Percentiles rank a stretch among this genome's conserved stretches.
Evolutionary conservation across 1,140 invertebrate species (phyloP).

Genomic region (Drosophila ogumai): DNA sequence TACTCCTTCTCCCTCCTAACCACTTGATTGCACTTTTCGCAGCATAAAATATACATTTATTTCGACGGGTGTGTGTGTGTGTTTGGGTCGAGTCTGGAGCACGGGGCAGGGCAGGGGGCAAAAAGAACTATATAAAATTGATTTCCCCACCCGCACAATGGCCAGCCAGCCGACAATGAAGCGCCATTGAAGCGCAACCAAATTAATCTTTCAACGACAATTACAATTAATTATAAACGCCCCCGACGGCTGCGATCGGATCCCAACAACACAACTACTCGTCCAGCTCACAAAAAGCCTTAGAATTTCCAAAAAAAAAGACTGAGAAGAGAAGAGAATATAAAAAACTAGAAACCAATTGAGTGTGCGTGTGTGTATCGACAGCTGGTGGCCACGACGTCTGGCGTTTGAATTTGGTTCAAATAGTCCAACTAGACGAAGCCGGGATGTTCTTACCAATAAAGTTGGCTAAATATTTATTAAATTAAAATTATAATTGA

Average conservation of each 20-base stretch:
- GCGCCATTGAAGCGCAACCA: conserved; percentile 83
- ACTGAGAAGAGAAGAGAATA: not conserved
- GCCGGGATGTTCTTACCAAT: conserved; percentile 45
- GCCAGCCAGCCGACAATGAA: conserved; percentile 69
- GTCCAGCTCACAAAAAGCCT: conserved; percentile 59
- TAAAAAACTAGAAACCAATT: conserved; percentile 28
- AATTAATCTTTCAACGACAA: conserved; percentile 84
- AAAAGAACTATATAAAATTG: conserved; percentile 78
- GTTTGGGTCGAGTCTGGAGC: conserved; percentile 21
- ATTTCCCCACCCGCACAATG: conserved; percentile 76
- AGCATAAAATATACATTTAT: conserved; percentile 83
- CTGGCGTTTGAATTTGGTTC: conserved; percentile 56
- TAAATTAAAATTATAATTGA: not conserved
- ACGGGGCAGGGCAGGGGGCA: not conserved
- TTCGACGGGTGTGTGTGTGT: conserved; percentile 17
- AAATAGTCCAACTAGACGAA: conserved; percentile 21
- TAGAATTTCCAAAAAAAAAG: conserved; percentile 39
- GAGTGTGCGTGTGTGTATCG: conserved; percentile 51
- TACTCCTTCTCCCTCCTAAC: conserved; percentile 40
- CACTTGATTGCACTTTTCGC: conserved; percentile 82
- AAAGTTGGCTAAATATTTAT: no score
- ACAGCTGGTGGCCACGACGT: conserved; percentile 67
- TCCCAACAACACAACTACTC: conserved; percentile 45
- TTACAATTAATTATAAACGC: conserved; percentile 84
- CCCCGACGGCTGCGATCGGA: conserved; percentile 55